Percentiles rank a stretch among this genome's conserved stretches.
Evolutionary conservation across 2,888 invertebrate genomes (phyloP).

Genomic region (Tigriopus californicus): DNA sequence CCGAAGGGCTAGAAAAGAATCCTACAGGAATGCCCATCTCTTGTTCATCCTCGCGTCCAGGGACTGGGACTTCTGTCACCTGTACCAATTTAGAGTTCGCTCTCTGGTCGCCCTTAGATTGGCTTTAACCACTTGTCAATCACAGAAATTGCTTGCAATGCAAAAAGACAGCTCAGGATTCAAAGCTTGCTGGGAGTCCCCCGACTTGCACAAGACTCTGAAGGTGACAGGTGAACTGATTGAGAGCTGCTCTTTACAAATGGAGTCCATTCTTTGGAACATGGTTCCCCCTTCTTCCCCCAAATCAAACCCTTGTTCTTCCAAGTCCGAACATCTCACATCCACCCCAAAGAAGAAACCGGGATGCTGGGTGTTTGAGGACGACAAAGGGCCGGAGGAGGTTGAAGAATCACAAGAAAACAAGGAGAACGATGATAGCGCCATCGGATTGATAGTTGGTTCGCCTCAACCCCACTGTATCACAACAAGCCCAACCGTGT

Average conservation of each 20-base stretch:
- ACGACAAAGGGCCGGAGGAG: background rate
- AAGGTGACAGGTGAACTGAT: background rate
- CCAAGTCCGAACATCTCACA: background rate
- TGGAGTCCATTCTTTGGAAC: background rate
- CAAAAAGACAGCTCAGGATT: background rate
- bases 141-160: no score
- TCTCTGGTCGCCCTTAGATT: background rate
- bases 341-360: conserved; percentile 4
- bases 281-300: background rate
- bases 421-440: conserved; percentile 13
- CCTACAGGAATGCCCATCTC: background rate
- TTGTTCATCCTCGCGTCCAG: background rate
- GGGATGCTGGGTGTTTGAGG: background rate
- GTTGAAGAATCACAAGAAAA: background rate
- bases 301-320: no score
- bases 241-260: background rate
- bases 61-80: background rate
- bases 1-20: background rate
- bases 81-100: background rate
- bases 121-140: no score
- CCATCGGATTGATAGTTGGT: background rate
- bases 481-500: background rate
- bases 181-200: background rate
- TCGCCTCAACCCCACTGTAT: background rate
- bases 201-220: background rate